phyloP scores from a whole-genome alignment of 2,888 invertebrate species.

The Cerceris ruficornis region DNA sequence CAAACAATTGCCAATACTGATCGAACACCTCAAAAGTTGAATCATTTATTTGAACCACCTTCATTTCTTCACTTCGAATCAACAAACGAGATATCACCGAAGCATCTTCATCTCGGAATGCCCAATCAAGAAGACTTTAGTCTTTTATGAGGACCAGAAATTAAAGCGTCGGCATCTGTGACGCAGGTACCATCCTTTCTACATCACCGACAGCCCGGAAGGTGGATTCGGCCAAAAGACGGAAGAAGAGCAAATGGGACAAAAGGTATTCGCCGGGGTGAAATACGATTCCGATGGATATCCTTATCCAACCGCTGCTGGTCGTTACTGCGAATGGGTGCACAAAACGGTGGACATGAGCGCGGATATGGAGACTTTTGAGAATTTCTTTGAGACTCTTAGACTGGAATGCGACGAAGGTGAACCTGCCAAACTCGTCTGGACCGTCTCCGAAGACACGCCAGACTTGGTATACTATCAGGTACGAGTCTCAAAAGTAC shows the following conservation, averaged over 20 bases:
- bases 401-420: constrained; percentile 90
- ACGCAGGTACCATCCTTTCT: constrained; percentile 92
- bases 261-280: constrained; percentile 92
- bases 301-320: constrained; percentile 91
- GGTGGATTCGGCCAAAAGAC: constrained; percentile 93
- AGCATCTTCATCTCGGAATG: neutral
- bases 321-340: constrained; percentile 94
- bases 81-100: neutral
- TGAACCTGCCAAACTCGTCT: constrained; percentile 89
- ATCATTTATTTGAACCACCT: neutral
- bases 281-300: constrained; percentile 89
- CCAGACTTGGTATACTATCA: constrained; percentile 94
- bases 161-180: no score
- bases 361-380: constrained; percentile 88
- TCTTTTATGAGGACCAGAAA: neutral
- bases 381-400: constrained; percentile 89
- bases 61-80: neutral
- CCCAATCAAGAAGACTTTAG: neutral
- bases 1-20: no score
- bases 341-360: constrained; percentile 91
- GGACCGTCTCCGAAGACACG: constrained; percentile 93
- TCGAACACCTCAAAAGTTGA: no score
- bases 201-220: constrained; percentile 93
- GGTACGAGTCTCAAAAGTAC: constrained; percentile 85
- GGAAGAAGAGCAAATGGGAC: constrained; percentile 86